These are phyloP conservation scores for Atta cephalotes DNA, from an alignment of 1,140 invertebrate genomes.

Conservation along the genomic window DNA sequence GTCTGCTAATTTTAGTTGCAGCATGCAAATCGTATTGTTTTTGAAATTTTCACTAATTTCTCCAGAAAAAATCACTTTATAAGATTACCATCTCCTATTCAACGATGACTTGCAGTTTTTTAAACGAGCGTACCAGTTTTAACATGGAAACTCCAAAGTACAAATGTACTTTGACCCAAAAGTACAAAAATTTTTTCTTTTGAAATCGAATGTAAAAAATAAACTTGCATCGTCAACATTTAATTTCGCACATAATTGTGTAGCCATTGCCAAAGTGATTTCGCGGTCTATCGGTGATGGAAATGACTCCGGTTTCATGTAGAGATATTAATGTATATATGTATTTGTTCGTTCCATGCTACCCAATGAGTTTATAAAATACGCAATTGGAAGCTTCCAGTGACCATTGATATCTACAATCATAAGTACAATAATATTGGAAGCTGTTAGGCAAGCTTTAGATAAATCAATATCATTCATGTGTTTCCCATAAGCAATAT, in stretches of 20 bases:
- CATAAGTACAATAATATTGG: background rate
- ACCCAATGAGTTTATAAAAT: background rate
- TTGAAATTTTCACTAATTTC: background rate
- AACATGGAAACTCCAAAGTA: background rate
- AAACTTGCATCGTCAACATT: background rate
- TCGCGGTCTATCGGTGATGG: background rate
- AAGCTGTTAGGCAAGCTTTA: background rate
- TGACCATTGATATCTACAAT: background rate
- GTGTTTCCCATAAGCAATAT: background rate
- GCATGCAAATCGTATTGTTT: background rate
- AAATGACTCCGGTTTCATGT: background rate
- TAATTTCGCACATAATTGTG: slow-evolving; percentile 6
- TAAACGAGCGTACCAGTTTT: background rate
- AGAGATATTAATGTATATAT: background rate
- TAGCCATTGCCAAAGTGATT: background rate
- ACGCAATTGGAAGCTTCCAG: background rate
- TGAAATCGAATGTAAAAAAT: background rate
- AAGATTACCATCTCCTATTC: background rate
- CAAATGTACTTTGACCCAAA: background rate
- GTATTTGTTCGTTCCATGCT: background rate
- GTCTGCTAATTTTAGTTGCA: background rate
- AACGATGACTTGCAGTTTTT: background rate
- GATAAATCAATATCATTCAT: background rate
- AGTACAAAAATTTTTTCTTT: background rate
- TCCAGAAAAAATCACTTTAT: background rate